Evolutionary conservation across 2,888 invertebrate genomes (phyloP).

Genomic region (Dicyrtoma fusca): DNA sequence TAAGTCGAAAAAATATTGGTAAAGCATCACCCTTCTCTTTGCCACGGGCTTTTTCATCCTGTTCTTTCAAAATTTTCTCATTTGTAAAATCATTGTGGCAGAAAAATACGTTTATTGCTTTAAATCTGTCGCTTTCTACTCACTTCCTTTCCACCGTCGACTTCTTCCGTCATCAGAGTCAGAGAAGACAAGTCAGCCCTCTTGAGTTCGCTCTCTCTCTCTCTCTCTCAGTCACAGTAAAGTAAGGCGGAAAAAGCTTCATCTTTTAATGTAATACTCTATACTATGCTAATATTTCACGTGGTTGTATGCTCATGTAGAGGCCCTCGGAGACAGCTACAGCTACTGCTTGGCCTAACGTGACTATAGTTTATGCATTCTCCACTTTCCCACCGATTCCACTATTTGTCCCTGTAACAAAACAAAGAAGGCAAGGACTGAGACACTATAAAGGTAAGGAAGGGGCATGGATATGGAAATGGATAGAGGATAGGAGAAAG

Average conservation of each 20-base stretch:
- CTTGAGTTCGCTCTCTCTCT: neutral
- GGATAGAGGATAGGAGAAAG: neutral
- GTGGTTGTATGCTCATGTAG: neutral
- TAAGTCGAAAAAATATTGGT: conserved; percentile 49
- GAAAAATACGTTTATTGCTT: conserved; percentile 45
- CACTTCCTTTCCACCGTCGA: conserved; percentile 17
- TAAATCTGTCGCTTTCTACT: conserved; percentile 30
- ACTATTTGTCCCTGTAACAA: neutral
- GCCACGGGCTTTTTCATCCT: conserved; percentile 29
- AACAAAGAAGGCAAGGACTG: neutral
- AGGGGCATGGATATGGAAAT: neutral
- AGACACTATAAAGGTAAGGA: neutral
- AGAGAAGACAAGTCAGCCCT: neutral
- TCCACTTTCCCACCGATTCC: no score
- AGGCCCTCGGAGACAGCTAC: neutral
- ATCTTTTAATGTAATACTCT: neutral
- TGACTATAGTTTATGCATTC: neutral
- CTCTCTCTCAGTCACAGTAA: neutral
- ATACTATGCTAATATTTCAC: neutral
- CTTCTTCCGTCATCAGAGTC: neutral
- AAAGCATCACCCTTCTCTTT: conserved; percentile 24
- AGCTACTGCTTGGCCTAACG: no score
- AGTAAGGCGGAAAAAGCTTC: no score
- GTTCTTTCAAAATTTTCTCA: conserved; percentile 45
- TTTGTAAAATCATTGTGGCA: conserved; percentile 49